Conservation (phyloP, 1,140 invertebrate species). For the Ostrea edulis region DNA sequence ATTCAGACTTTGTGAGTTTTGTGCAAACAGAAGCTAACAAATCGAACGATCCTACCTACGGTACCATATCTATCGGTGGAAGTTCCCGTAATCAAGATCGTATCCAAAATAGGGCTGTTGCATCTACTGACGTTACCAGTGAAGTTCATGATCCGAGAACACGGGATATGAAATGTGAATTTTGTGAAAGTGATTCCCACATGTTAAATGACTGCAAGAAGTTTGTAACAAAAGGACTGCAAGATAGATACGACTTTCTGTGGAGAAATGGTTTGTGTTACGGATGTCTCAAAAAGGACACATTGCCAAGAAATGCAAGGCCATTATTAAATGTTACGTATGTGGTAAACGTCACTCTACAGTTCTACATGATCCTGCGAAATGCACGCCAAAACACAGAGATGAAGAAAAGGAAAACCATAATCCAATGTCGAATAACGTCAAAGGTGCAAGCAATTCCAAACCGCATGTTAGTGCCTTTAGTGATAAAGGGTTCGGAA, state of each 20-base stretch:
- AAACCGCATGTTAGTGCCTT: neutral
- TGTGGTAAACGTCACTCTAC: conserved; percentile 45
- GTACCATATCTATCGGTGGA: neutral
- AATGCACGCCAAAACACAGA: neutral
- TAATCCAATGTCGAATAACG: neutral
- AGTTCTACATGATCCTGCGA: conserved; percentile 22
- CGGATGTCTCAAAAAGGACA: conserved; percentile 56
- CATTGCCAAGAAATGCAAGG: conserved; percentile 39
- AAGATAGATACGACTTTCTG: conserved; percentile 47
- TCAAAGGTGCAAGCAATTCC: neutral
- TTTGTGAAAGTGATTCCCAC: conserved; percentile 41
- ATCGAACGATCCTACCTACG: conserved; percentile 50
- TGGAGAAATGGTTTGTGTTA: conserved; percentile 55
- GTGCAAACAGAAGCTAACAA: conserved; percentile 53
- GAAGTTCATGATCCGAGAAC: neutral
- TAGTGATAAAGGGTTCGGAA: conserved; percentile 43
- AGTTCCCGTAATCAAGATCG: neutral
- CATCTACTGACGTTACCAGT: neutral
- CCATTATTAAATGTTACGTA: conserved; percentile 21
- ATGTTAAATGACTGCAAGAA: conserved; percentile 36
- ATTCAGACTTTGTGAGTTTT: conserved; percentile 49
- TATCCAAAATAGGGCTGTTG: neutral
- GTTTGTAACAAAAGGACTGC: neutral
- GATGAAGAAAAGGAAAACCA: neutral
- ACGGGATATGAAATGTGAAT: conserved; percentile 44